These are phyloP conservation scores for Mycetomoellerius zeteki DNA, from an alignment of 1,140 invertebrate species.

Conservation along the genomic window DNA sequence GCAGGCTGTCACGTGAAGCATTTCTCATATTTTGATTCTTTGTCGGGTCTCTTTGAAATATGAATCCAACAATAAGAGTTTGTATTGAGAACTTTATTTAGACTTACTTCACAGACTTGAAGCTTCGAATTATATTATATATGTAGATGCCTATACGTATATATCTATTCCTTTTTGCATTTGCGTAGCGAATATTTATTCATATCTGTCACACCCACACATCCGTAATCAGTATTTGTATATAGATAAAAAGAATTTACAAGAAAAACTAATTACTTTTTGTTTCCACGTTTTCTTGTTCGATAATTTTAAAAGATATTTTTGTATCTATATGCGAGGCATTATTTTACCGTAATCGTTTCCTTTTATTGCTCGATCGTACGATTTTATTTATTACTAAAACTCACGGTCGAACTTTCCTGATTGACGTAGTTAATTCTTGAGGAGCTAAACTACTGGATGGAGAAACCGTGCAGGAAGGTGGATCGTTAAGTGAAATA, in stretches of 20 bases:
- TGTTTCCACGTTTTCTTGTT: background rate
- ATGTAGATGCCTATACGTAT: background rate
- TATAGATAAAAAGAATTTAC: background rate
- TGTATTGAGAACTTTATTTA: background rate
- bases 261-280: background rate
- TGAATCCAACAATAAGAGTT: conserved; percentile 17
- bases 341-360: background rate
- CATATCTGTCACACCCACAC: too few relatives aligned
- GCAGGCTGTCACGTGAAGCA: conserved; percentile 60
- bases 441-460: conserved; percentile 13
- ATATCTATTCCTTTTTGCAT: background rate
- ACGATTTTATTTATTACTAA: conserved; percentile 11
- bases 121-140: background rate
- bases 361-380: background rate
- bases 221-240: background rate
- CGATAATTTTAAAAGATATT: background rate
- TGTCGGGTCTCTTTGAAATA: conserved; percentile 5
- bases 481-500: conserved; percentile 72
- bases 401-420: background rate
- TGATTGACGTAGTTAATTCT: conserved; percentile 62
- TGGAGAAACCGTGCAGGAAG: conserved; percentile 47
- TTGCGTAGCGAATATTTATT: conserved; percentile 2
- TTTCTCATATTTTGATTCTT: conserved; percentile 65
- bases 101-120: background rate
- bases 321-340: background rate